Evolutionary conservation across 2,888 invertebrate species (phyloP), one percentile per base, ranked within the genome.

Genomic region (Hirtodrosophila duncani): DNA sequence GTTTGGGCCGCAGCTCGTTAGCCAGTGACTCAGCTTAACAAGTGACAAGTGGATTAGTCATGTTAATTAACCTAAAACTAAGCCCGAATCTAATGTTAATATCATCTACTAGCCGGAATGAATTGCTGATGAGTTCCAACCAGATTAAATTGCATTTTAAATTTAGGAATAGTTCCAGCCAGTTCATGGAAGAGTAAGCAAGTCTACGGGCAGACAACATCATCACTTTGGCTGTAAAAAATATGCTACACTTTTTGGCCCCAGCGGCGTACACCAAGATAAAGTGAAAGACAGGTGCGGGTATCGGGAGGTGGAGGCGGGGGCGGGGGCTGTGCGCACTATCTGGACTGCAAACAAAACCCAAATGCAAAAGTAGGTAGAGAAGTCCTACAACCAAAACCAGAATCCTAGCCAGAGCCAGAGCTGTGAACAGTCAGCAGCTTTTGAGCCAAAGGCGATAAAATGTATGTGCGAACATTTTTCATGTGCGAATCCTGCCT

Each of bases 381-480:
- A 26, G 14, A 14, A 24, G 29, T 13, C 11, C 10, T 26, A 24
- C 14, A 23, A 4, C 13, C 20, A 1, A 7, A 31, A 6, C 36
- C 41, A 42, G 43, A 13, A 17, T 18, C 29, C 18, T 29, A 9
- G 46, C 34, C 46, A 44, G 45, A 62, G 63, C 52, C 55, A 60
- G 56, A 66, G 60, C n/a, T 66, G 72, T 66, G 65, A 68, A 68
- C 69, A 68, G 69, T 68, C 67, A 68, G 67, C 69, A 68, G 67
- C 63, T 68, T 68, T 68, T 26, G 46, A 57, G 67, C 68, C 68
- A 60, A 67, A 62, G 70, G 77, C 72, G 50, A 53, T n/a, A 63
- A 63, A 66, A 63, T 67, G 59, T 65, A 70, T 70, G 67, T 72
- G 62, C 60, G 74, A 59, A 60, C 70, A 75, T 77, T 77, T 77